These are phyloP conservation scores for Leptothorax acervorum DNA, from an alignment of 2,888 invertebrate genomes.

Conservation along the genomic window DNA sequence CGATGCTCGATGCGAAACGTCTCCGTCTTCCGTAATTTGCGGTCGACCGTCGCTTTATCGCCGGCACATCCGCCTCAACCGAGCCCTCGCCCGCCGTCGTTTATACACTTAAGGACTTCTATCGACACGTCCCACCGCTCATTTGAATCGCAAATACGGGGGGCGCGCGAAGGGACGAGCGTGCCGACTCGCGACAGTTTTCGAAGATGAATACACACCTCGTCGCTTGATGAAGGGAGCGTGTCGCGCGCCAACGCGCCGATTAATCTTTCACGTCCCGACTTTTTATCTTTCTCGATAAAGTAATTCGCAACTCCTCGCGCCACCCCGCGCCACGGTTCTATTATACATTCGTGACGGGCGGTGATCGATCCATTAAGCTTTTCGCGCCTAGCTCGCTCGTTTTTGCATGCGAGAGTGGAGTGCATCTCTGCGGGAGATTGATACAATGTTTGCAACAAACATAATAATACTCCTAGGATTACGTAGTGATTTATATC, in stretches of 20 bases:
- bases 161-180: background rate
- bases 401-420: background rate
- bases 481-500: constrained; percentile 6
- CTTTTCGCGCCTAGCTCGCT: background rate
- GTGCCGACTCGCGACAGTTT: constrained; percentile 32
- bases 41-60: constrained; percentile 50
- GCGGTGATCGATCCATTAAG: constrained; percentile 50
- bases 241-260: constrained; percentile 11
- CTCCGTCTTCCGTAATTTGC: constrained; percentile 56
- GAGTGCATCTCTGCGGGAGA: constrained; percentile 20
- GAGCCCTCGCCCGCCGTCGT: background rate
- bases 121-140: constrained; percentile 44
- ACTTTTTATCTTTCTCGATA: constrained; percentile 47
- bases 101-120: constrained; percentile 51
- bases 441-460: constrained; percentile 39
- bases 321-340: background rate
- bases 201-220: constrained; percentile 45
- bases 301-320: constrained; percentile 48
- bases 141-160: constrained; percentile 50
- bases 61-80: constrained; percentile 31
- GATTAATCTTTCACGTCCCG: constrained; percentile 47
- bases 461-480: constrained; percentile 20
- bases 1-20: constrained; percentile 21
- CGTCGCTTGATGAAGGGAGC: constrained; percentile 23
- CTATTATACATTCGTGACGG: constrained; percentile 46